Percentiles rank a stretch among this genome's conserved stretches.
These are phyloP conservation scores for Macaca mulatta DNA, from an alignment of 2,113 vertebrate species.

Conservation along the genomic window DNA sequence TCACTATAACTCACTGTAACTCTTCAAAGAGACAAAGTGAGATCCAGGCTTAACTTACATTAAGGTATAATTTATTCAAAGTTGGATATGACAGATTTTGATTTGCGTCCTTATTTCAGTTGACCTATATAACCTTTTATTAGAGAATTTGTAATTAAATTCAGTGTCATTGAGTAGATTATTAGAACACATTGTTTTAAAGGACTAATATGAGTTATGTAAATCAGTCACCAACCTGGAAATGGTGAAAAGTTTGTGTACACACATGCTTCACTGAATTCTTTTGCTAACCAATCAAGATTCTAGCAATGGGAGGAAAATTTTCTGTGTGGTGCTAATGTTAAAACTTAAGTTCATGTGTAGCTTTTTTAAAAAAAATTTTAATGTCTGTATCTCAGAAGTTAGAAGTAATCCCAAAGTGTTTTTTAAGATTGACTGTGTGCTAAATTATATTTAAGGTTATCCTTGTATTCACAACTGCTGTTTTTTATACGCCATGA, in stretches of 20 bases:
- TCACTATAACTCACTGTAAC: neutral
- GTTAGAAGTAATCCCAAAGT: neutral
- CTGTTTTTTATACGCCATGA: neutral
- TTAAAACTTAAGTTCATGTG: neutral
- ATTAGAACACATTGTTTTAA: conserved; percentile 38
- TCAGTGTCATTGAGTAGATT: neutral
- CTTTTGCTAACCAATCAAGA: conserved; percentile 3
- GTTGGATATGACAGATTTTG: conserved; percentile 34
- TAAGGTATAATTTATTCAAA: conserved; percentile 22
- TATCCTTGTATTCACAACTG: neutral
- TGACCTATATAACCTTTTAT: conserved; percentile 34
- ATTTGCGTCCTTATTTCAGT: conserved; percentile 27
- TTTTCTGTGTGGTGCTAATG: neutral
- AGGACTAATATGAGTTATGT: conserved; percentile 9
- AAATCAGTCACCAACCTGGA: neutral
- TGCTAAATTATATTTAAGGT: conserved; percentile 30
- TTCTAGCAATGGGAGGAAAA: neutral
- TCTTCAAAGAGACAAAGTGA: neutral
- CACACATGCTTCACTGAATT: neutral
- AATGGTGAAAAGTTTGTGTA: neutral
- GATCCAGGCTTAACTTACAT: neutral
- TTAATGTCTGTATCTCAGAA: neutral
- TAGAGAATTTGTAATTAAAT: conserved; percentile 47
- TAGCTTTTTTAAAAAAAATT: neutral
- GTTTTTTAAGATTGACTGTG: neutral